Conservation (phyloP, 2,797 vertebrate species). For the Danio jaintianensis region DNA sequence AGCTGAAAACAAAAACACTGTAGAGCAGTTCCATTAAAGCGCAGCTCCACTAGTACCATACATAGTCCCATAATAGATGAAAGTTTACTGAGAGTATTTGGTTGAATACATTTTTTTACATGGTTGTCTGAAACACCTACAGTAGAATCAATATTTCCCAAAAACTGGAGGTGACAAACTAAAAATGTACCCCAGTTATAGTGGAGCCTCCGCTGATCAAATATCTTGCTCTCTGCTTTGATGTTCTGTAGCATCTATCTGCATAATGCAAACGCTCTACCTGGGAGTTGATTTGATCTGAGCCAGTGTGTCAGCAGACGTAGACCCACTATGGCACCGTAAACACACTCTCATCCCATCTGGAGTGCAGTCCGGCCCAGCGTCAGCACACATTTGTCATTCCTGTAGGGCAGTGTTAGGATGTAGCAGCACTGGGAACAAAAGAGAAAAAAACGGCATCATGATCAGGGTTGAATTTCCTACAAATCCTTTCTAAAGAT, state of each 20-base stretch:
- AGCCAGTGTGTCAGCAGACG: conserved; percentile 40
- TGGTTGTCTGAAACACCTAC: not conserved
- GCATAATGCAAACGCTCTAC: conserved; percentile 29
- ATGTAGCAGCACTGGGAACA: conserved; percentile 24
- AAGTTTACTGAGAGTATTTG: no score
- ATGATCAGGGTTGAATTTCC: conserved; percentile 11
- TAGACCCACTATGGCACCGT: conserved; percentile 26
- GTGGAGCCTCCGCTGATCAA: not conserved
- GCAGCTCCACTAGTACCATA: no score
- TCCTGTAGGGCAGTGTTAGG: conserved; percentile 30
- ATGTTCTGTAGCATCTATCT: conserved; percentile 8
- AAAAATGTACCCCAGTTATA: not conserved
- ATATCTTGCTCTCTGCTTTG: not conserved
- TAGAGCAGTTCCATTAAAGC: no score
- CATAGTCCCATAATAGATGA: no score
- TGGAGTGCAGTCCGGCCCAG: conserved; percentile 26
- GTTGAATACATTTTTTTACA: not conserved
- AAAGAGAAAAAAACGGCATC: conserved; percentile 2
- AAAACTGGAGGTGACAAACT: not conserved
- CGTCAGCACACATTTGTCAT: conserved; percentile 42
- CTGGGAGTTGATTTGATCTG: conserved; percentile 37
- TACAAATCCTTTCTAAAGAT: conserved; percentile 40
- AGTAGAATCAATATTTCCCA: not conserved
- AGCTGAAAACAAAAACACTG: no score
- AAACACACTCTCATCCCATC: conserved; percentile 47